Evolutionary conservation across 2,797 vertebrate genomes (phyloP).

Genomic region (Leptatherina wallacei): DNA sequence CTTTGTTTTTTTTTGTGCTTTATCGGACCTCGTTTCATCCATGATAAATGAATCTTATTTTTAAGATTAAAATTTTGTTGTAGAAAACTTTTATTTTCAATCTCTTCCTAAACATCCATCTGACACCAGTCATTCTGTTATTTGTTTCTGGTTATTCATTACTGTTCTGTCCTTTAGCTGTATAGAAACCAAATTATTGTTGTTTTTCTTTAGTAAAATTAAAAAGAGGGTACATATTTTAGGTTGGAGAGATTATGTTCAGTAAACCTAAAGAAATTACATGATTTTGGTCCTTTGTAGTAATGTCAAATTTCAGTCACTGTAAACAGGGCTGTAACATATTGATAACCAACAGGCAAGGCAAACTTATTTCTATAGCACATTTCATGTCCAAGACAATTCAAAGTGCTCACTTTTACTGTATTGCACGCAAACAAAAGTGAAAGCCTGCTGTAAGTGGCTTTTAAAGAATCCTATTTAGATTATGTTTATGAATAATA

Average conservation of each 20-base stretch:
- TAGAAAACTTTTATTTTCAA: background rate
- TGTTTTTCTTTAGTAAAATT: no score
- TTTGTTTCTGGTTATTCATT: background rate
- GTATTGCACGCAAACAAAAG: background rate
- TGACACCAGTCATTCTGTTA: background rate
- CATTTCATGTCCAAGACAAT: no score
- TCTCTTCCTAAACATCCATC: background rate
- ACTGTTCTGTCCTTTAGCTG: background rate
- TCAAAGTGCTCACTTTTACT: background rate
- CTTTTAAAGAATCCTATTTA: slow-evolving; percentile 36
- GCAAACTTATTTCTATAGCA: no score
- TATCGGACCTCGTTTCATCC: background rate
- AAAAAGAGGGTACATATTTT: no score
- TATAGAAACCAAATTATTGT: background rate
- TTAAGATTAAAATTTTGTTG: background rate
- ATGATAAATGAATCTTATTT: background rate
- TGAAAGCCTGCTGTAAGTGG: background rate
- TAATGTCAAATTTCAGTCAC: no score
- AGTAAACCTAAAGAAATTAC: no score
- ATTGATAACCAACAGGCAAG: no score
- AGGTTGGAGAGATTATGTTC: no score
- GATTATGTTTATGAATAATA: slow-evolving; percentile 62
- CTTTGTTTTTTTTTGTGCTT: background rate
- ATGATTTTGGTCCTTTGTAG: no score
- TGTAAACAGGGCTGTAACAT: no score